phyloP scores from a whole-genome alignment of 2,797 vertebrate genomes.

The Pangasius macronema region DNA sequence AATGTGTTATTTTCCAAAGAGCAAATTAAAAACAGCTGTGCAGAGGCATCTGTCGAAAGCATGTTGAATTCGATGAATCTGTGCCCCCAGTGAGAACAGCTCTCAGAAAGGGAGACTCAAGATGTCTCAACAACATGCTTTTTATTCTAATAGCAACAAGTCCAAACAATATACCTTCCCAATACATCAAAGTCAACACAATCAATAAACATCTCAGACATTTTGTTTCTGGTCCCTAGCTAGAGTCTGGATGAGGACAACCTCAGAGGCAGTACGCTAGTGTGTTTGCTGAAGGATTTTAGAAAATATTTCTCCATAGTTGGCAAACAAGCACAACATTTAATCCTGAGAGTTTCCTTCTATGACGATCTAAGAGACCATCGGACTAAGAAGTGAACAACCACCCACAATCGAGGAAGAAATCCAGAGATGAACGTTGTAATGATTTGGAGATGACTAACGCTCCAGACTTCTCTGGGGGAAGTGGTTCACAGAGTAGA shows the following conservation, averaged over 20 bases:
- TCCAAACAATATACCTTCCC: background rate
- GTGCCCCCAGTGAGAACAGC: slow-evolving; percentile 26
- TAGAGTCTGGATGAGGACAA: background rate
- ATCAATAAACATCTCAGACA: background rate
- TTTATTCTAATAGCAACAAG: background rate
- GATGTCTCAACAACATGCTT: slow-evolving; percentile 13
- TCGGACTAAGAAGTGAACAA: background rate
- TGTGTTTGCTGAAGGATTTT: background rate
- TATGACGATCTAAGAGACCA: background rate
- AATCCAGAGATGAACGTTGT: background rate
- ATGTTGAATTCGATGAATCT: slow-evolving; percentile 32
- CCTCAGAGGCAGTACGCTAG: background rate
- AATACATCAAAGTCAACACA: background rate
- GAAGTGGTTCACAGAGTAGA: background rate
- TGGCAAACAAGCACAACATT: background rate
- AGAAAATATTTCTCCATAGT: background rate
- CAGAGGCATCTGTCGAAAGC: slow-evolving; percentile 18
- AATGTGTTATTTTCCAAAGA: slow-evolving; percentile 18
- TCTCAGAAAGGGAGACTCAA: background rate
- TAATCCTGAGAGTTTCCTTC: background rate
- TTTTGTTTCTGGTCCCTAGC: background rate
- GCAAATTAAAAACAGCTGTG: slow-evolving; percentile 29
- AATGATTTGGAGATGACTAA: slow-evolving; percentile 12
- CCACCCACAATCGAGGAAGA: background rate
- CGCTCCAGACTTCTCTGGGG: background rate